Conservation (phyloP, 2,113 vertebrate genomes). For the Crotalus horridus region DNA sequence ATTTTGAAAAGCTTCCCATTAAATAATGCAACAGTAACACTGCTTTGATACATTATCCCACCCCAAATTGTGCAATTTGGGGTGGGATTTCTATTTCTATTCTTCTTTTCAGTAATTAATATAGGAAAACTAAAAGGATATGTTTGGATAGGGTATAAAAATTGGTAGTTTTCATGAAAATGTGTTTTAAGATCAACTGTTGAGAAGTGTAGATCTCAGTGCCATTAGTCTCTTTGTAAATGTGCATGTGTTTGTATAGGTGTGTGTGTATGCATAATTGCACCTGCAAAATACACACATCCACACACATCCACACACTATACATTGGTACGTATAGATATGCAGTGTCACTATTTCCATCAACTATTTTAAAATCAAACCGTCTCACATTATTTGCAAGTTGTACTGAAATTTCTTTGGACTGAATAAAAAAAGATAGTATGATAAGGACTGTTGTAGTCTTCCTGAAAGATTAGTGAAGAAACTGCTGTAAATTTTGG, state of each 20-base stretch:
- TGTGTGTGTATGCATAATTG: not conserved
- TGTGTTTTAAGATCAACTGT: not conserved
- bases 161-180: not conserved
- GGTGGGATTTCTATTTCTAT: not conserved
- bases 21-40: not conserved
- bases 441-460: not conserved
- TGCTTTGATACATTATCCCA: conserved; percentile 7
- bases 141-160: not conserved
- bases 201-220: not conserved
- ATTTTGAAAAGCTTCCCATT: conserved; percentile 15
- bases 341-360: not conserved
- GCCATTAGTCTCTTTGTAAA: not conserved
- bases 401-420: not conserved
- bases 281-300: not conserved
- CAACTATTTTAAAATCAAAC: not conserved
- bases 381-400: not conserved
- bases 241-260: not conserved
- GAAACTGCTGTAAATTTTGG: not conserved
- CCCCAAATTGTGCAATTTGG: not conserved
- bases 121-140: conserved; percentile 9
- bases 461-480: not conserved
- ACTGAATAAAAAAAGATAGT: not conserved
- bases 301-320: not conserved
- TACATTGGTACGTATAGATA: not conserved
- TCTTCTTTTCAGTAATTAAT: not conserved